phyloP scores from a whole-genome alignment of 2,113 vertebrate genomes.

The Nothobranchius kuhntae region DNA sequence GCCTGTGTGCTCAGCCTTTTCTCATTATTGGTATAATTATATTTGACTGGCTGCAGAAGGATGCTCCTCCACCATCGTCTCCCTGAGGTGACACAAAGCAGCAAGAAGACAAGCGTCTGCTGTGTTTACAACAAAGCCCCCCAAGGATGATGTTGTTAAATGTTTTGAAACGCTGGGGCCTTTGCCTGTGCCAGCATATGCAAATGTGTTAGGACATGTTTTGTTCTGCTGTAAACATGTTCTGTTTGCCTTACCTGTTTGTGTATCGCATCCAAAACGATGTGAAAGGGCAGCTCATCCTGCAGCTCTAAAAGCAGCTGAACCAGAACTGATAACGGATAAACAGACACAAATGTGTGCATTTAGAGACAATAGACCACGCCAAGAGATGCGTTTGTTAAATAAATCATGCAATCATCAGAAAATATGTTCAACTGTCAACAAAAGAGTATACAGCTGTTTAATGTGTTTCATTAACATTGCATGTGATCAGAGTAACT shows the following conservation, averaged over 20 bases:
- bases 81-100: conserved; percentile 47
- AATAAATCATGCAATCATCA: conserved; percentile 15
- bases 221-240: conserved; percentile 1
- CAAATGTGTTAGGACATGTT: not conserved
- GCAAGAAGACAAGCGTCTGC: conserved; percentile 7
- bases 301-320: conserved; percentile 84
- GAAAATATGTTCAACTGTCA: not conserved
- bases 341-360: conserved; percentile 24
- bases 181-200: conserved; percentile 13
- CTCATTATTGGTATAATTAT: conserved; percentile 29
- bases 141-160: conserved; percentile 28
- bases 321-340: conserved; percentile 83
- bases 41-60: conserved; percentile 34
- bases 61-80: conserved; percentile 32
- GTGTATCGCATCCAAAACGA: conserved; percentile 84
- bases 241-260: conserved; percentile 83
- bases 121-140: conserved; percentile 55
- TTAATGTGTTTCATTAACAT: not conserved
- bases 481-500: not conserved
- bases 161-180: conserved; percentile 11
- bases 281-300: conserved; percentile 77
- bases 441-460: not conserved
- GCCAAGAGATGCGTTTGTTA: conserved; percentile 15
- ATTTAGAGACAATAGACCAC: not conserved
- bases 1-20: conserved; percentile 32